Conservation (phyloP, 2,888 invertebrate species). For the Podotricha telesiphe region DNA sequence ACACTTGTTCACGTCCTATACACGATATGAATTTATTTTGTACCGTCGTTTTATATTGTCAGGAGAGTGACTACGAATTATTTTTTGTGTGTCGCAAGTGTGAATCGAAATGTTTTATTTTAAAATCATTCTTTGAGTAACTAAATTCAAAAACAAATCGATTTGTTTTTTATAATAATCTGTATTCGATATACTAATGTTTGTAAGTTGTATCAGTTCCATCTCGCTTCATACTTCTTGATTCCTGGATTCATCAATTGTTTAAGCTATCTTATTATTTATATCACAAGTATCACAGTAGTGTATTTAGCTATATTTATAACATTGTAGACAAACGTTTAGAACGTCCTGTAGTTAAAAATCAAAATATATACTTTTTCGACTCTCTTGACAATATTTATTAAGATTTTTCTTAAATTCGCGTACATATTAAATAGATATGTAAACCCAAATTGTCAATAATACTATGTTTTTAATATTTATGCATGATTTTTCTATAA, state of each 20-base stretch:
- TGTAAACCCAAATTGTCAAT: constrained; percentile 21
- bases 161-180: neutral
- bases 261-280: constrained; percentile 10
- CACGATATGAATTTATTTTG: constrained; percentile 50
- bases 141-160: neutral
- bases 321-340: constrained; percentile 2
- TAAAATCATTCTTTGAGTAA: neutral
- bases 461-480: constrained; percentile 18
- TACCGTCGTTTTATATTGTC: constrained; percentile 38
- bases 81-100: neutral
- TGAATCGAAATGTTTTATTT: neutral
- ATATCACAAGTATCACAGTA: constrained; percentile 11
- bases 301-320: constrained; percentile 11
- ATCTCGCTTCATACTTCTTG: neutral
- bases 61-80: constrained; percentile 32
- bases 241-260: neutral
- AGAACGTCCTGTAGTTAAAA: neutral
- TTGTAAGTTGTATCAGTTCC: too few relatives aligned
- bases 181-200: neutral
- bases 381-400: constrained; percentile 41
- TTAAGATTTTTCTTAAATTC: constrained; percentile 13
- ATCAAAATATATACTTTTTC: neutral
- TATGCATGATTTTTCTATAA: constrained; percentile 39
- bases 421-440: constrained; percentile 16
- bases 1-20: constrained; percentile 72